Conservation (phyloP, 2,113 vertebrate genomes). For the Paralichthys olivaceus region DNA sequence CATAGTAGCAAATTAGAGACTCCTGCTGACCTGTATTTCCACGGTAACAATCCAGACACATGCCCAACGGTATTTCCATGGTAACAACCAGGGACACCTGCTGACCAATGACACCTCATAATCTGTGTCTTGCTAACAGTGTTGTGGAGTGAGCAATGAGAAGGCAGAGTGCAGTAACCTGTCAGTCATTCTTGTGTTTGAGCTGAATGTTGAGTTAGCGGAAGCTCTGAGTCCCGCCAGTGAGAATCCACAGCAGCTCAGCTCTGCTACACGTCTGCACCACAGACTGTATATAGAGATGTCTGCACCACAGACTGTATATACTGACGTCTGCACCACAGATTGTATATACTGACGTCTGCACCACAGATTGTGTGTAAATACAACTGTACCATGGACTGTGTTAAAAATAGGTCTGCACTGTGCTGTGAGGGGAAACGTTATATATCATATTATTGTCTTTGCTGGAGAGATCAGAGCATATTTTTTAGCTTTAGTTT, state of each 20-base stretch:
- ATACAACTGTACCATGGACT: no score
- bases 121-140: not conserved
- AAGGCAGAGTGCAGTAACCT: not conserved
- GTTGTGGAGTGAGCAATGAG: slow-evolving; percentile 1
- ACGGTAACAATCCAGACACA: not conserved
- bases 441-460: no score
- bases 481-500: no score
- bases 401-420: no score
- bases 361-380: no score
- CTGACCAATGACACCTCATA: not conserved
- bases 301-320: no score
- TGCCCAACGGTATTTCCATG: slow-evolving; percentile 1
- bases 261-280: no score
- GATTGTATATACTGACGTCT: no score
- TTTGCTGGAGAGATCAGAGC: not conserved
- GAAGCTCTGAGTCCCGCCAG: not conserved
- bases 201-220: not conserved
- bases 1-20: not conserved
- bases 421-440: no score
- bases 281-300: no score
- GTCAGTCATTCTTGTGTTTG: not conserved
- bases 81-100: not conserved
- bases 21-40: not conserved
- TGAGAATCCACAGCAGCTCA: not conserved
- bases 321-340: no score